These are phyloP conservation scores for Ctenosaura bakeri DNA, from an alignment of 2,797 vertebrate genomes.

Conservation along the genomic window DNA sequence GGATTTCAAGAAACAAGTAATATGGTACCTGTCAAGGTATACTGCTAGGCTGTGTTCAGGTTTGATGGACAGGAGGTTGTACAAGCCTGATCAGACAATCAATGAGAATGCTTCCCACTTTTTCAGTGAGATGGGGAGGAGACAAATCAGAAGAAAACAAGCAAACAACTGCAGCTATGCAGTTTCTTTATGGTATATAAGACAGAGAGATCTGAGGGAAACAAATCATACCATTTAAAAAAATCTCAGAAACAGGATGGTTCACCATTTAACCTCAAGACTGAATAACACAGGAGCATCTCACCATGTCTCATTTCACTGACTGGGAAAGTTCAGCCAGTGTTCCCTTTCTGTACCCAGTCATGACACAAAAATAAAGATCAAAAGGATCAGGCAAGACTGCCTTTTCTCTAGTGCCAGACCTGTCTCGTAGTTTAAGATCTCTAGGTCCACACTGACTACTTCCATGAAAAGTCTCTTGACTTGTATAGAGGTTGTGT, in stretches of 20 bases:
- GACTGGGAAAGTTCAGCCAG: background rate
- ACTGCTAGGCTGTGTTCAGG: background rate
- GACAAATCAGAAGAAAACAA: background rate
- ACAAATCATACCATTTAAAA: background rate
- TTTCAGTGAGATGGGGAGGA: background rate
- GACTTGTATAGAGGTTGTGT: conserved; percentile 46
- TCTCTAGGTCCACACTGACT: background rate
- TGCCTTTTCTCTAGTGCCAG: background rate
- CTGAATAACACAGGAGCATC: background rate
- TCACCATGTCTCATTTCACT: background rate
- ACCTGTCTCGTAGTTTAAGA: background rate
- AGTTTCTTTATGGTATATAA: background rate
- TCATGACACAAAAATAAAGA: background rate
- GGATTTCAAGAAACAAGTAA: background rate
- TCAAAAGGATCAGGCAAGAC: background rate
- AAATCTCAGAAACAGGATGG: background rate
- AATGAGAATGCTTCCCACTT: background rate
- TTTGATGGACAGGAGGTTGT: background rate
- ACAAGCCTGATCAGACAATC: background rate
- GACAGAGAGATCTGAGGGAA: background rate
- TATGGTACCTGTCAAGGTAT: background rate
- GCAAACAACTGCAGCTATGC: background rate
- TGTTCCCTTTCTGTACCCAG: background rate
- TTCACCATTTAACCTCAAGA: conserved; percentile 7
- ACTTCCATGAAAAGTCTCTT: conserved; percentile 33